A percentile compares a stretch with the other conserved stretches of the same genome.
Conservation (phyloP, 2,113 vertebrate species). For the Cacatua alba region DNA sequence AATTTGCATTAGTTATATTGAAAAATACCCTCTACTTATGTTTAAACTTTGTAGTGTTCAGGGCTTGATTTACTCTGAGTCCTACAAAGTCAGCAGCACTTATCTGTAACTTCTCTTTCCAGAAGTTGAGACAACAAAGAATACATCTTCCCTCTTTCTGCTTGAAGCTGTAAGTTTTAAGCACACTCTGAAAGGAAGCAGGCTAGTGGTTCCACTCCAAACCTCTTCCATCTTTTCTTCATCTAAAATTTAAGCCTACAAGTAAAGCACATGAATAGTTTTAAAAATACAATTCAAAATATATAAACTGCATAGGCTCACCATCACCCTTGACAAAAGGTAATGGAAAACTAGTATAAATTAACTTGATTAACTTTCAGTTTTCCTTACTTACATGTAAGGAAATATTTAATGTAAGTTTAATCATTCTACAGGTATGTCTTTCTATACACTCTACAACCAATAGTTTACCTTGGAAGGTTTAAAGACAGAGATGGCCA, state of each 20-base stretch:
- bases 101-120: background rate
- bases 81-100: background rate
- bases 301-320: background rate
- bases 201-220: background rate
- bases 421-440: background rate
- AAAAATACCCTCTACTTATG: background rate
- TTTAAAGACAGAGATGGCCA: background rate
- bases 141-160: background rate
- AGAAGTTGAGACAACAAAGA: background rate
- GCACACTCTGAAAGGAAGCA: background rate
- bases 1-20: background rate
- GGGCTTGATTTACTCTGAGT: background rate
- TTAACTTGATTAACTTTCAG: background rate
- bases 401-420: background rate
- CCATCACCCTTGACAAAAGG: background rate
- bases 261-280: background rate
- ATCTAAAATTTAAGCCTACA: background rate
- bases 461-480: background rate
- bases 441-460: background rate
- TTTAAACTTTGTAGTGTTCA: background rate
- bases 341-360: background rate
- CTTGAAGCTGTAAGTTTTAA: background rate
- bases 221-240: background rate
- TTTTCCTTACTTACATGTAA: background rate
- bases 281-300: background rate